Conservation (phyloP, 1,140 invertebrate genomes). For the Physella acuta region DNA sequence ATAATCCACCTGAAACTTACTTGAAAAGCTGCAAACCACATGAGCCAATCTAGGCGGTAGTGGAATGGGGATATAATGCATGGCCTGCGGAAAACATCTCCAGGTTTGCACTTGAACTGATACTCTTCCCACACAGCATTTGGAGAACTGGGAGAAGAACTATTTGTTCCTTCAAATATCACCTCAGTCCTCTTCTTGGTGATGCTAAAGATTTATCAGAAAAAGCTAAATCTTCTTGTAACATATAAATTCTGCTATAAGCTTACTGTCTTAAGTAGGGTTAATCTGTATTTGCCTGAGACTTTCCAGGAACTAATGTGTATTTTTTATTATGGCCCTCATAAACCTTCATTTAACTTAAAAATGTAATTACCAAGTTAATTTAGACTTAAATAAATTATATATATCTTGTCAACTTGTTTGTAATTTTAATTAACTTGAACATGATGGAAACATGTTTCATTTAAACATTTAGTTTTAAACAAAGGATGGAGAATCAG, state of each 20-base stretch:
- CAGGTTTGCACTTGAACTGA: conserved; percentile 63
- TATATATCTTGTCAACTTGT: too few relatives aligned
- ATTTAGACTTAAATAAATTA: too few relatives aligned
- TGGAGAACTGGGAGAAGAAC: conserved; percentile 38
- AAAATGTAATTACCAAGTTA: too few relatives aligned
- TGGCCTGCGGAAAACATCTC: conserved; percentile 50
- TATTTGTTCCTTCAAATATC: conserved; percentile 58
- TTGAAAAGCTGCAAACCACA: conserved; percentile 63
- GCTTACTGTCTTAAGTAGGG: too few relatives aligned
- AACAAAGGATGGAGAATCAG: too few relatives aligned
- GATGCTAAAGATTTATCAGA: conserved; percentile 46
- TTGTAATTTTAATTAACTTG: too few relatives aligned
- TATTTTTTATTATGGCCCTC: too few relatives aligned
- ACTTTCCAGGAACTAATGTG: too few relatives aligned
- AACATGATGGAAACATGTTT: too few relatives aligned
- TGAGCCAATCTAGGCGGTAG: conserved; percentile 61
- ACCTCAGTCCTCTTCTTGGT: conserved; percentile 61
- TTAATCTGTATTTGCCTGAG: too few relatives aligned
- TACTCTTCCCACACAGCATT: conserved; percentile 59
- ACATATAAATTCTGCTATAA: not conserved
- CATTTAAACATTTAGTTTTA: too few relatives aligned
- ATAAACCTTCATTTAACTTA: too few relatives aligned
- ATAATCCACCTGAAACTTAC: conserved; percentile 13
- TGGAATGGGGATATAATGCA: conserved; percentile 63
- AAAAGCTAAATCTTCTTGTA: not conserved